Base-by-base conservation (phyloP, 2,888 invertebrate species). In the Hirtodrosophila cameraria region DNA sequence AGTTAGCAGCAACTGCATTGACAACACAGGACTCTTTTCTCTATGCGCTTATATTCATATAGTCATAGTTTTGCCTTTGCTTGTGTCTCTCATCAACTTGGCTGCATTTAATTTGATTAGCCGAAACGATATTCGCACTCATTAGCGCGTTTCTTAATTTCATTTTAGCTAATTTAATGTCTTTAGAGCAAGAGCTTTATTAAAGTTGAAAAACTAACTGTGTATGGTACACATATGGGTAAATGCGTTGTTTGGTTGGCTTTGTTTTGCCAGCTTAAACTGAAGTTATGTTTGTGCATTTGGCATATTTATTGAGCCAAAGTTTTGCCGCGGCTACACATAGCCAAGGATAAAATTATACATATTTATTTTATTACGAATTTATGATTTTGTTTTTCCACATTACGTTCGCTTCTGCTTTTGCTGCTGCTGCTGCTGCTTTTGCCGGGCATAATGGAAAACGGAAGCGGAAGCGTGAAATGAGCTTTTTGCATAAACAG, bases 331-430 rank as follows among this genome's bases (percentile, higher is more conserved):
- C 57, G 39, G 52, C 58, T 38, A 62, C 39, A 62, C 39, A 50
- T 20, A 18, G 48, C 62, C 57, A 68, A 53, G 71, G 71, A 85
- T 83, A 85, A 83, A 59, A 76, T 71, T 64, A 77, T 67, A 67
- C 58, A 73, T 83, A 83, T 83, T 84, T 75, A 81, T 87, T 82
- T 86, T 82, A 88, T 80, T 80, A 74, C 57, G 43, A 83, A 85
- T 88, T 85, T 86, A 87, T 83, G 87, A 85, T 83, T 88, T 86
- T 88, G 87, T 88, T 86, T 88, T 86, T 80, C 55, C 49, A 45
- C 39, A 55, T 48, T 41, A 42, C 48, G 41, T 16, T 53, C n/a
- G n/a, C n/a, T n/a, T n/a, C n/a, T n/a, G n/a, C n/a, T n/a, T n/a
- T 31, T 67, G 50, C 33, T 38, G 39, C 20, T 53, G 43, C 28